Conservation (phyloP, 2,113 vertebrate genomes). For the Aegypius monachus region DNA sequence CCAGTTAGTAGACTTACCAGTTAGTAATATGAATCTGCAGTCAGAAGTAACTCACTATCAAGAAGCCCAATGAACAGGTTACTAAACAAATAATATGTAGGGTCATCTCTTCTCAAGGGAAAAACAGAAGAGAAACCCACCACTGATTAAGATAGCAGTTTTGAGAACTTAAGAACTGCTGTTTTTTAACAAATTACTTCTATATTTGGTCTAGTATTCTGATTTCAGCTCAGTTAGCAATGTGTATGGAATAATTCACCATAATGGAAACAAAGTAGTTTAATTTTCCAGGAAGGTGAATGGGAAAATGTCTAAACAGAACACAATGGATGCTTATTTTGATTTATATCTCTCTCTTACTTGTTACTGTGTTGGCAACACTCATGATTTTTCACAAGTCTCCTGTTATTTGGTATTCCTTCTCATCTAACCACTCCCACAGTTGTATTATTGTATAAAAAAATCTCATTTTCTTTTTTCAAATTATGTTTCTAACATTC, state of each 20-base stretch:
- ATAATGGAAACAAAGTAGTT: neutral
- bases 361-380: neutral
- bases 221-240: neutral
- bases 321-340: neutral
- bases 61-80: neutral
- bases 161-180: neutral
- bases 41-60: neutral
- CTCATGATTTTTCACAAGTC: neutral
- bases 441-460: neutral
- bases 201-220: neutral
- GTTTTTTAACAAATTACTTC: neutral
- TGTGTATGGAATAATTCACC: neutral
- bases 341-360: neutral
- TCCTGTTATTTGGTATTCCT: neutral
- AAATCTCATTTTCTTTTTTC: neutral
- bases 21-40: neutral
- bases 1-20: neutral
- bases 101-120: neutral
- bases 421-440: neutral
- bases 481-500: neutral
- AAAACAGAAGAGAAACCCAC: neutral
- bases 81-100: neutral
- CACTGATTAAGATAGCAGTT: neutral
- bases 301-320: neutral
- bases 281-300: neutral